Evolutionary conservation across 2,113 vertebrate genomes (phyloP).

Genomic region (Larimichthys crocea): DNA sequence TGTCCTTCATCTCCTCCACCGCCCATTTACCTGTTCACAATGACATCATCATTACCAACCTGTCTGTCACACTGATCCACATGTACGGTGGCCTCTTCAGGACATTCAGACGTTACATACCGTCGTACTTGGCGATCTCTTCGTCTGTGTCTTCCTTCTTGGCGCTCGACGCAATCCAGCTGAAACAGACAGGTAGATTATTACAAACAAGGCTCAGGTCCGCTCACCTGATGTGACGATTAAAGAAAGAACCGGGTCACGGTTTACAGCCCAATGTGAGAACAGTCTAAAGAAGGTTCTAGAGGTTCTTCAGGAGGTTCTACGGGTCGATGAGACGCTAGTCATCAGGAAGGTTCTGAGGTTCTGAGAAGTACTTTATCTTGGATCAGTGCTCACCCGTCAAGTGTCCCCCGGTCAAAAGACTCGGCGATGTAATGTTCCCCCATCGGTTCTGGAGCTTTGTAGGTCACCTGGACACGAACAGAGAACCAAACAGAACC

Average conservation of each 20-base stretch:
- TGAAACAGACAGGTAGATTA: slow-evolving; percentile 66
- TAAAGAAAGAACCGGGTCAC: too few species aligned
- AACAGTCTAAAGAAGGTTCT: too few species aligned
- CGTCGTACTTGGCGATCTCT: slow-evolving; percentile 98
- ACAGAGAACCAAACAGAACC: background rate
- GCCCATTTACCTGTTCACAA: slow-evolving; percentile 91
- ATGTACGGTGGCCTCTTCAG: too few species aligned
- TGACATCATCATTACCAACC: background rate
- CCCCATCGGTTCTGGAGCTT: slow-evolving; percentile 92
- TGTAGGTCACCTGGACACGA: slow-evolving; percentile 91
- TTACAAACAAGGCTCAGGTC: too few species aligned
- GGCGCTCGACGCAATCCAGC: slow-evolving; percentile 95
- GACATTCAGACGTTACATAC: slow-evolving; percentile 77
- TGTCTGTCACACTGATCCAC: background rate
- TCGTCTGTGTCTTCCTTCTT: slow-evolving; percentile 97
- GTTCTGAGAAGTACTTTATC: background rate
- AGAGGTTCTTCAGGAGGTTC: too few species aligned
- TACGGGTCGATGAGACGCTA: too few species aligned
- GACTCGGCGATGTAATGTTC: slow-evolving; percentile 94
- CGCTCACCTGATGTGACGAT: too few species aligned
- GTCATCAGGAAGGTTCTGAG: background rate
- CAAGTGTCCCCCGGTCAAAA: slow-evolving; percentile 94
- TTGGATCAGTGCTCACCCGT: slow-evolving; percentile 86
- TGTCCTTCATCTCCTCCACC: slow-evolving; percentile 95
- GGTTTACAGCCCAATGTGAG: too few species aligned